These are phyloP conservation scores for Nasonia giraulti DNA, from an alignment of 1,140 invertebrate species.

Conservation along the genomic window DNA sequence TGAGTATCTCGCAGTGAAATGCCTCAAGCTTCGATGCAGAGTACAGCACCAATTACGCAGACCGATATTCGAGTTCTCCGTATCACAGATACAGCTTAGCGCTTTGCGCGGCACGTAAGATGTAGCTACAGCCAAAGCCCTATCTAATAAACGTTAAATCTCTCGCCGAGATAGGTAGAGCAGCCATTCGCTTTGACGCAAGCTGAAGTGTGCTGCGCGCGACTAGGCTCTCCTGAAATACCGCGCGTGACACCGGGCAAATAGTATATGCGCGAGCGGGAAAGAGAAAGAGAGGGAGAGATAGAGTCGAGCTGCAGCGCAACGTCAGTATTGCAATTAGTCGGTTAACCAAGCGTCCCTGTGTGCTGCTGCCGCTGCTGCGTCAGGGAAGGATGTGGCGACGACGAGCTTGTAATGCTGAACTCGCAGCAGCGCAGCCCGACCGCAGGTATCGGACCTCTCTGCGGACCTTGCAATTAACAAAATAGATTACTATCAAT, in stretches of 20 bases:
- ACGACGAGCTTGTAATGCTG: conserved; percentile 50
- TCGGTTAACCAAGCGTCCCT: conserved; percentile 63
- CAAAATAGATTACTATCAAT: conserved; percentile 71
- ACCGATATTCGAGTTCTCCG: background rate
- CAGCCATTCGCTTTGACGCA: background rate
- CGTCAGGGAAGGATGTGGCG: conserved; percentile 3
- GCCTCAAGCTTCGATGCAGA: no score
- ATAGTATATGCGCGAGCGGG: background rate
- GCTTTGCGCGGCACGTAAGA: background rate
- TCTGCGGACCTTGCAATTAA: conserved; percentile 69
- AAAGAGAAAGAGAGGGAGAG: background rate
- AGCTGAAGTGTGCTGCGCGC: background rate
- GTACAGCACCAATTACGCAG: background rate
- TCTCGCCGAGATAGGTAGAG: background rate
- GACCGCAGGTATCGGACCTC: conserved; percentile 64
- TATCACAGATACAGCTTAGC: background rate
- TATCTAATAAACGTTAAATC: background rate
- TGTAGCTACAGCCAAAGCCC: no score
- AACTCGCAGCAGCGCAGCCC: conserved; percentile 59
- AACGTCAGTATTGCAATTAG: conserved; percentile 69
- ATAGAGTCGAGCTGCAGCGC: background rate
- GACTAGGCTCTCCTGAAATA: background rate
- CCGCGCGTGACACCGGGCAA: background rate
- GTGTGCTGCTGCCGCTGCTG: conserved; percentile 7
- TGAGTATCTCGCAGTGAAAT: conserved; percentile 55